A percentile compares a stretch with the other conserved stretches of the same genome.
phyloP scores from a whole-genome alignment of 1,140 invertebrate species.

The Drosophila simulans region DNA sequence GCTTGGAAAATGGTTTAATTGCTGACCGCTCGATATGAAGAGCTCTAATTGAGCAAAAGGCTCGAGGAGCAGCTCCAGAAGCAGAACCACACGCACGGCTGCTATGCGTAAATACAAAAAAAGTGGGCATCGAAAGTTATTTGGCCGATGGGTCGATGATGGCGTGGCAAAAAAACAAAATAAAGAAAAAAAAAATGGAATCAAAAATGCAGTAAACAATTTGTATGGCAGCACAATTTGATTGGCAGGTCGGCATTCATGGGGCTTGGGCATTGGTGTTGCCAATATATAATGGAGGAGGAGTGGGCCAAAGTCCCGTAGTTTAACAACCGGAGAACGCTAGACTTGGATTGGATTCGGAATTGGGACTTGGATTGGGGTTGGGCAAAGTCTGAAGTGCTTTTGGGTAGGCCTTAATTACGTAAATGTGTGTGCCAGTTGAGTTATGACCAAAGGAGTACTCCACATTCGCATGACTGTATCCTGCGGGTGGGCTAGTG shows the following conservation, averaged over 20 bases:
- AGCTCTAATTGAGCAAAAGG: conserved; percentile 75
- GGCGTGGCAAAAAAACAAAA: conserved; percentile 25
- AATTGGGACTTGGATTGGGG: conserved; percentile 30
- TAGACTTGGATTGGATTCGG: conserved; percentile 30
- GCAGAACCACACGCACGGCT: conserved; percentile 11
- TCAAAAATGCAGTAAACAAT: conserved; percentile 77
- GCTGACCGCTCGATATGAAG: conserved; percentile 64
- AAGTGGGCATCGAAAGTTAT: conserved; percentile 60
- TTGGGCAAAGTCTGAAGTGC: conserved; percentile 75
- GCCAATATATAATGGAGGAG: conserved; percentile 56
- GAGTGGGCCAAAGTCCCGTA: conserved; percentile 34
- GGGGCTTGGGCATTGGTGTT: conserved; percentile 7
- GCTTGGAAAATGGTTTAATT: conserved; percentile 79
- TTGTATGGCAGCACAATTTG: conserved; percentile 71
- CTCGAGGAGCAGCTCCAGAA: conserved; percentile 24
- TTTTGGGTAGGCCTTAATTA: conserved; percentile 81
- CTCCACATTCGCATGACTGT: conserved; percentile 54
- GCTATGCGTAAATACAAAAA: conserved; percentile 59
- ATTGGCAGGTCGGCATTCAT: conserved; percentile 55
- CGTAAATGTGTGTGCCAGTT: conserved; percentile 73
- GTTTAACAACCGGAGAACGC: conserved; percentile 45
- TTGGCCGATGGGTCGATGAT: conserved; percentile 53
- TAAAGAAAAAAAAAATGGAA: conserved; percentile 43
- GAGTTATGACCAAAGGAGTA: conserved; percentile 79
- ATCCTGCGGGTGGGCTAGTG: conserved; percentile 17